These are phyloP conservation scores for Heliopora coerulea DNA, from an alignment of 92 coral and sea anemone species.

Conservation along the genomic window DNA sequence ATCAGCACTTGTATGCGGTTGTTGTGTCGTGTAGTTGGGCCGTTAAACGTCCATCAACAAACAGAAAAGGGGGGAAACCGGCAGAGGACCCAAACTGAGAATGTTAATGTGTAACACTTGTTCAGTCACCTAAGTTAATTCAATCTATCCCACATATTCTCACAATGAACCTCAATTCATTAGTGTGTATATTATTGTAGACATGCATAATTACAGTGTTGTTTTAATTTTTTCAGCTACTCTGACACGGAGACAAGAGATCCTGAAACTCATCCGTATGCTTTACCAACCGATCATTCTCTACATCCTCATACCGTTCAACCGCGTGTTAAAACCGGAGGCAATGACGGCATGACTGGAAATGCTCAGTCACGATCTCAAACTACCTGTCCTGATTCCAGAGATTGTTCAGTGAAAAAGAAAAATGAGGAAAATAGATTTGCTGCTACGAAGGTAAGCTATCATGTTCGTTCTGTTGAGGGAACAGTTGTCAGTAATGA, in stretches of 20 bases:
- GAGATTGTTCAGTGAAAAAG: background rate
- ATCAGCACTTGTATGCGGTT: too few species aligned
- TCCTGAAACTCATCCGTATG: constrained; percentile 80
- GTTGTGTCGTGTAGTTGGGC: too few species aligned
- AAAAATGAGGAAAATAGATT: background rate
- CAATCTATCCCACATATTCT: too few species aligned
- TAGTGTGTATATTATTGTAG: background rate
- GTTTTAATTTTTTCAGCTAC: constrained; percentile 53
- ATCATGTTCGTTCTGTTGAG: too few species aligned
- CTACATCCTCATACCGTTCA: constrained; percentile 95
- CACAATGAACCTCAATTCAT: too few species aligned
- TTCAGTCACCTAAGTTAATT: too few species aligned
- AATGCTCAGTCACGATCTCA: constrained; percentile 96
- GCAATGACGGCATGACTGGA: constrained; percentile 88
- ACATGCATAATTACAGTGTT: too few species aligned
- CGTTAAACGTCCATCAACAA: too few species aligned
- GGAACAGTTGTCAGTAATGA: too few species aligned
- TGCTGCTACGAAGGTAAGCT: constrained; percentile 4
- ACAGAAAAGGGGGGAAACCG: too few species aligned
- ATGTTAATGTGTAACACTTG: too few species aligned
- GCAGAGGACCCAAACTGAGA: too few species aligned
- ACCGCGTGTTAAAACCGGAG: constrained; percentile 82
- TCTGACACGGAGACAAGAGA: constrained; percentile 74
- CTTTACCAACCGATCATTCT: constrained; percentile 82
- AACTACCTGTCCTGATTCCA: constrained; percentile 81